A percentile compares a stretch with the other conserved stretches of the same genome.
Conservation (phyloP, 2,797 vertebrate species). For the Crocidura indochinensis region DNA sequence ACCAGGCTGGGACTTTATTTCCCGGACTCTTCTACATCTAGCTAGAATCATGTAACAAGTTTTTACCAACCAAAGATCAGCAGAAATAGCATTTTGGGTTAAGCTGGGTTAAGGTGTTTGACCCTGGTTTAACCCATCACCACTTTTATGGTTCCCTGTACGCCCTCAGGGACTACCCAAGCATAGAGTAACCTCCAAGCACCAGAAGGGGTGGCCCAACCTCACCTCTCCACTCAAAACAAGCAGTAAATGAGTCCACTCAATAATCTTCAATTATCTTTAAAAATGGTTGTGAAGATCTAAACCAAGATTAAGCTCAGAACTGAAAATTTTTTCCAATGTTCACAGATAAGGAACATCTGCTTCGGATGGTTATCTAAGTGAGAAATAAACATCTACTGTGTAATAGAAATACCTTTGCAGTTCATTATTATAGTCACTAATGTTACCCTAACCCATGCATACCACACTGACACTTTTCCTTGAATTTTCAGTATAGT, state of each 20-base stretch:
- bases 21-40: not conserved
- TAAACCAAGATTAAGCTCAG: slow-evolving; percentile 5
- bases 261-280: no score
- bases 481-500: not conserved
- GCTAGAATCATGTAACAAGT: slow-evolving; percentile 4
- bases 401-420: not conserved
- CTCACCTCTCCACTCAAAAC: no score
- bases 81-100: not conserved
- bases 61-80: not conserved
- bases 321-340: slow-evolving; percentile 34
- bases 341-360: slow-evolving; percentile 52
- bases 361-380: slow-evolving; percentile 54
- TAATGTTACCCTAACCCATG: slow-evolving; percentile 28
- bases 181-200: no score
- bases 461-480: not conserved
- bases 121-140: no score
- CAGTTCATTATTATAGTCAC: slow-evolving; percentile 40
- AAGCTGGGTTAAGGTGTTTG: no score
- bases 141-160: no score
- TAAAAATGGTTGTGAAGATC: slow-evolving; percentile 44
- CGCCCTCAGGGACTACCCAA: no score
- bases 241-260: no score
- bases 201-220: no score
- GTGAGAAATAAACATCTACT: slow-evolving; percentile 57
- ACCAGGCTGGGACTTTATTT: not conserved